Conservation (phyloP, 2,797 vertebrate species). For the Hafferia zeledoni region DNA sequence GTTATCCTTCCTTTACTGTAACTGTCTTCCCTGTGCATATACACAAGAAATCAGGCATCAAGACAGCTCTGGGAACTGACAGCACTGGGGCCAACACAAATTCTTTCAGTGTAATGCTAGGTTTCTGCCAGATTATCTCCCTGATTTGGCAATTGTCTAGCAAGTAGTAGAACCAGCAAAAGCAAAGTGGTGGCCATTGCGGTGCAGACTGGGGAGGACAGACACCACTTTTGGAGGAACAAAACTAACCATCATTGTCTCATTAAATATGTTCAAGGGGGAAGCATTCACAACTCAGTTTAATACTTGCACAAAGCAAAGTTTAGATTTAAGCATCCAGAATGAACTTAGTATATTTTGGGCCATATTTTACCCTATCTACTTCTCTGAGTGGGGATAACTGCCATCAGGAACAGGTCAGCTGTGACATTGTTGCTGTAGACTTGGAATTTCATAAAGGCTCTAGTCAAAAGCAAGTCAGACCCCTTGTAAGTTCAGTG, state of each 20-base stretch:
- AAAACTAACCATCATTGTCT: background rate
- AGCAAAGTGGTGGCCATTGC: background rate
- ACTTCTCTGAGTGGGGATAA: background rate
- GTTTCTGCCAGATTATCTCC: background rate
- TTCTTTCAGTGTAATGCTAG: accelerated
- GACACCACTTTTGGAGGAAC: background rate
- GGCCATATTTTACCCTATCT: background rate
- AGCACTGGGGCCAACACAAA: background rate
- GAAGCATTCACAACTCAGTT: background rate
- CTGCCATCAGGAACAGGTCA: background rate
- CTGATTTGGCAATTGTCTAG: background rate
- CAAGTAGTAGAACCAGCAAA: background rate
- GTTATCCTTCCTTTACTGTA: background rate
- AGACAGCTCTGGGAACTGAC: background rate
- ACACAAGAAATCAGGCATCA: background rate
- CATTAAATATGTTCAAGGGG: background rate
- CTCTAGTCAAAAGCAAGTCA: background rate
- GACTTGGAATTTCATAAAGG: background rate
- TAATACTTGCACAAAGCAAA: background rate
- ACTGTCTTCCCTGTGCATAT: background rate
- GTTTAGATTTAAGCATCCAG: background rate
- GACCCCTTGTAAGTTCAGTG: too few species aligned
- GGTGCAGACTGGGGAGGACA: background rate
- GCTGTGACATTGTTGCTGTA: background rate
- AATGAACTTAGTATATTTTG: background rate